Conservation (phyloP, 1,140 invertebrate genomes). For the Trachelipus rathkii region DNA sequence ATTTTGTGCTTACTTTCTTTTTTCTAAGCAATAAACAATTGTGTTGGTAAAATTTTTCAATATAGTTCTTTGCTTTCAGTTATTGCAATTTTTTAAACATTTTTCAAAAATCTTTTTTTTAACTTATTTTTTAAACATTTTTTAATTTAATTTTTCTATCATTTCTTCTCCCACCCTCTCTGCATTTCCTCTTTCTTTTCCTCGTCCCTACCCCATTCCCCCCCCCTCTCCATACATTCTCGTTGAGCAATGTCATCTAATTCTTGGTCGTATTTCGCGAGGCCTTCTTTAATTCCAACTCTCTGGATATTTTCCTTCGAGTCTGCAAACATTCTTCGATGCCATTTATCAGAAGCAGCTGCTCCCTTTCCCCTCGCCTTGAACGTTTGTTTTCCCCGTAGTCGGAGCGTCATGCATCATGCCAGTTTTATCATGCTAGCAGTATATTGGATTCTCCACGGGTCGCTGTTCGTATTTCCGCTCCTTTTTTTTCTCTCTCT, state of each 20-base stretch:
- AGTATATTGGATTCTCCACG: conserved; percentile 5
- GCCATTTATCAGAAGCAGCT: neutral
- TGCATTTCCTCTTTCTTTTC: neutral
- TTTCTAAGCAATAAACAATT: too few relatives aligned
- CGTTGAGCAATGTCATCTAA: conserved; percentile 7
- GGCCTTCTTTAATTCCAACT: conserved; percentile 14
- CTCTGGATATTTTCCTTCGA: conserved; percentile 16
- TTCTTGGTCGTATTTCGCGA: conserved; percentile 4
- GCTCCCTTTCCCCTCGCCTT: neutral
- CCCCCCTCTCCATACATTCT: neutral
- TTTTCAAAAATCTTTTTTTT: neutral
- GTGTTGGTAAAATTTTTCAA: too few relatives aligned
- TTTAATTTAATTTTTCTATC: neutral
- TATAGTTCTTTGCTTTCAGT: too few relatives aligned
- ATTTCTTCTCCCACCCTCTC: neutral
- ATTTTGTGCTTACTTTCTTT: too few relatives aligned
- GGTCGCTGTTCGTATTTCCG: neutral
- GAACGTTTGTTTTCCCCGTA: conserved; percentile 7
- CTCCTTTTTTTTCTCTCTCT: neutral
- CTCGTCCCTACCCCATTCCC: conserved; percentile 3
- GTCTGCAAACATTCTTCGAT: neutral
- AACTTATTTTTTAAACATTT: too few relatives aligned
- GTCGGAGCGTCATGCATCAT: neutral
- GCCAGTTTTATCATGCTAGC: conserved; percentile 4
- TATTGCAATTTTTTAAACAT: too few relatives aligned